Conservation (phyloP, 2,113 vertebrate species). For the Microcebus murinus region DNA sequence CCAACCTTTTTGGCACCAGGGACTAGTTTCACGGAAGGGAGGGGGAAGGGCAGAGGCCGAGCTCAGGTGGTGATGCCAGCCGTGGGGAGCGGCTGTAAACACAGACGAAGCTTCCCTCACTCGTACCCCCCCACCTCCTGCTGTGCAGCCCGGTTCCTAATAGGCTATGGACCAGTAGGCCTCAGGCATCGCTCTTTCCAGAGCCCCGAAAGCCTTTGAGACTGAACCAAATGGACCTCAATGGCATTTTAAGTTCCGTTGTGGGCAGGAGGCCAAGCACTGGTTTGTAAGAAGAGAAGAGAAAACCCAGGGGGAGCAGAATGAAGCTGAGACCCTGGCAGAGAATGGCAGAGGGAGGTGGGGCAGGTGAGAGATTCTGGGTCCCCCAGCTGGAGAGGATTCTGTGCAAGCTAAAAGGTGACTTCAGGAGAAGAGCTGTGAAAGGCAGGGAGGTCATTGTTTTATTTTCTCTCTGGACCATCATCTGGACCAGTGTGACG, state of each 20-base stretch:
- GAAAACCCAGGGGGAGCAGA: not conserved
- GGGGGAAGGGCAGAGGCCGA: no score
- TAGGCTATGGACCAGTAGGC: no score
- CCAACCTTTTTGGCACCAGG: no score
- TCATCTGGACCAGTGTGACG: not conserved
- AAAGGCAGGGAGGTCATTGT: no score
- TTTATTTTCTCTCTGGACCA: not conserved
- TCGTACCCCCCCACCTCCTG: no score
- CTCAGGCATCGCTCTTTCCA: not conserved
- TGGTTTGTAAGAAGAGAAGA: not conserved
- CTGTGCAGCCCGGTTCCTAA: no score
- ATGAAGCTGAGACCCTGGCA: not conserved
- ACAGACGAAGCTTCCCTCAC: no score
- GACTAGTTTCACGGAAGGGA: no score
- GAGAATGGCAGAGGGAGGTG: no score
- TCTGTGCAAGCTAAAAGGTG: not conserved
- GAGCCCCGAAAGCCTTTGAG: not conserved
- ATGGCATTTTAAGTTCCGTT: accelerated
- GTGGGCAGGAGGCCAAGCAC: not conserved
- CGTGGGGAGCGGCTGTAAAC: no score
- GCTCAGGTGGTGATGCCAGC: no score
- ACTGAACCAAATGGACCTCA: not conserved
- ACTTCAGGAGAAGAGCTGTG: not conserved
- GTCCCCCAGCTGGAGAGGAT: not conserved
- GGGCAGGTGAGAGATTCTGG: accelerated